phyloP scores from a whole-genome alignment of 2,797 vertebrate species.

The Hozukius guyotensis region DNA sequence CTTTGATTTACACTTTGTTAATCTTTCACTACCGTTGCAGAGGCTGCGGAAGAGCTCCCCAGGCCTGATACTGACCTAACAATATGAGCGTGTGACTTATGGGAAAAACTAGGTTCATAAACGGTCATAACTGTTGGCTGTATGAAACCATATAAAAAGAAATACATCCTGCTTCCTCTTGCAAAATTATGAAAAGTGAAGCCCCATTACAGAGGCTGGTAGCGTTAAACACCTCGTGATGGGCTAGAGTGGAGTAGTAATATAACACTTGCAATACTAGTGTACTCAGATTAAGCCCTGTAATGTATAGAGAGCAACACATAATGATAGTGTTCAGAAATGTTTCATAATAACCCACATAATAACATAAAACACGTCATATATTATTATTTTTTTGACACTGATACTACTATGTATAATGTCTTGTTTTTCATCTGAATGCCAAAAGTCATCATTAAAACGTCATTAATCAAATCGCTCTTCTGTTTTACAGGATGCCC shows the following conservation, averaged over 20 bases:
- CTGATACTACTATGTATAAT: background rate
- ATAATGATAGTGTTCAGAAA: background rate
- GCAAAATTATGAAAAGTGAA: conserved; percentile 26
- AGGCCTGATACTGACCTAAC: conserved; percentile 1
- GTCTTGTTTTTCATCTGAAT: background rate
- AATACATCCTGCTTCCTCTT: conserved; percentile 32
- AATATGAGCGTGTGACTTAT: conserved; percentile 33
- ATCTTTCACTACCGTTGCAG: conserved; percentile 48
- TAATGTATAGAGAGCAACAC: background rate
- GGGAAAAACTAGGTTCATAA: conserved; percentile 27
- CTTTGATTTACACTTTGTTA: conserved; percentile 74
- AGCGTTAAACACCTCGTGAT: background rate
- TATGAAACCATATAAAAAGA: conserved; percentile 31
- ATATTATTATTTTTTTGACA: background rate
- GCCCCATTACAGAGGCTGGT: background rate
- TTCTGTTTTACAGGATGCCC: background rate
- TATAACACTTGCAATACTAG: background rate
- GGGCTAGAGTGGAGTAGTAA: background rate
- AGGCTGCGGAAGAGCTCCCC: background rate
- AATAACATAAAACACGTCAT: background rate
- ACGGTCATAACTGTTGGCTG: conserved; percentile 28
- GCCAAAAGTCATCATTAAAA: background rate
- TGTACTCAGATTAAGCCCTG: background rate
- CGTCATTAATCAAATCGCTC: background rate
- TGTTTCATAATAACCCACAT: background rate